Evolutionary conservation across 2,113 vertebrate species (phyloP).

Genomic region (Scalopus aquaticus): DNA sequence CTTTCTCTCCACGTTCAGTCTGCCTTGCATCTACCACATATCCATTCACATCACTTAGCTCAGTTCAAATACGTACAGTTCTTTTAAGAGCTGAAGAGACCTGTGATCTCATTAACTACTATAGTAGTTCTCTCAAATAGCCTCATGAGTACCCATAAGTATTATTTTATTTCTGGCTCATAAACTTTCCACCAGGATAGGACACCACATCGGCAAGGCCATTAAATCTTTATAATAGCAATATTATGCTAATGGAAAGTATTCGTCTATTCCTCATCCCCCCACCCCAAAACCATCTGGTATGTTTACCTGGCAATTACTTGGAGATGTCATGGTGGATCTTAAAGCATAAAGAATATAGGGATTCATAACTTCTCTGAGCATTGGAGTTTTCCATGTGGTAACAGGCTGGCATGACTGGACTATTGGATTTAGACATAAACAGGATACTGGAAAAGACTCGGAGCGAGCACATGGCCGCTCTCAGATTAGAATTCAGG

Average conservation of each 20-base stretch:
- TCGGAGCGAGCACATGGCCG: constrained; percentile 10
- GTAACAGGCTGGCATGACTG: constrained; percentile 74
- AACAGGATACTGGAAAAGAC: constrained; percentile 72
- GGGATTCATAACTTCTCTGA: constrained; percentile 72
- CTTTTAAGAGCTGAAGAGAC: neutral
- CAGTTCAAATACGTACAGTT: constrained; percentile 37
- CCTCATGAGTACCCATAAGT: constrained; percentile 70
- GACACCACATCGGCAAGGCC: constrained; percentile 68
- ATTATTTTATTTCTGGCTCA: constrained; percentile 79
- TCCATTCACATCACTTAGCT: neutral
- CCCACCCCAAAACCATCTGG: constrained; percentile 68
- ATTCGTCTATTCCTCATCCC: constrained; percentile 69
- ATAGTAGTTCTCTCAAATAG: constrained; percentile 75
- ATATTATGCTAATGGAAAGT: constrained; percentile 79
- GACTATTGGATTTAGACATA: constrained; percentile 71
- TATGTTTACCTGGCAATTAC: constrained; percentile 79
- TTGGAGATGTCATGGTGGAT: constrained; percentile 80
- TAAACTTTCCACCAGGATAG: constrained; percentile 70
- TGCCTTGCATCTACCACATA: neutral
- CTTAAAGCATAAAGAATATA: constrained; percentile 77
- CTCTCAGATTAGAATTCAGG: constrained; percentile 68
- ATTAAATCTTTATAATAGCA: constrained; percentile 78
- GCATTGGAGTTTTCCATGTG: constrained; percentile 79
- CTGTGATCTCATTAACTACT: constrained; percentile 61
- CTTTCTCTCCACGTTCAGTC: neutral